Evolutionary conservation across 2,113 vertebrate genomes (phyloP).

Genomic region (Xiphophorus hellerii): DNA sequence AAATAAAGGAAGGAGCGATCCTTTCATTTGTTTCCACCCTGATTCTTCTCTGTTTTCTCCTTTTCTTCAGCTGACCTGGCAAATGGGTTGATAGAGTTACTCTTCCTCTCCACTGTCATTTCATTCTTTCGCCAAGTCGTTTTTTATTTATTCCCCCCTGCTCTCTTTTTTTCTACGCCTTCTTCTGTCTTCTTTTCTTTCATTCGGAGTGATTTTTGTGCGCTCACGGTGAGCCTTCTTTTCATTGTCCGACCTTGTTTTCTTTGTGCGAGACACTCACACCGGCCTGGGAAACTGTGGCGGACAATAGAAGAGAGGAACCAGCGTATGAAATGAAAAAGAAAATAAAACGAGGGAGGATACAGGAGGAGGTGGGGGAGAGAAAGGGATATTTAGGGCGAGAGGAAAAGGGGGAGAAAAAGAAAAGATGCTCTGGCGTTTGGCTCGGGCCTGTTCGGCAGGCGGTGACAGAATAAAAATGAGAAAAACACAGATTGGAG

Average conservation of each 20-base stretch:
- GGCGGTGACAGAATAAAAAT: conserved; percentile 3
- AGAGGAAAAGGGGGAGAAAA: conserved; percentile 17
- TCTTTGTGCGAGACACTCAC: conserved; percentile 58
- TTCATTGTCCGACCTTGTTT: conserved; percentile 65
- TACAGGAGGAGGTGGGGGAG: conserved; percentile 10
- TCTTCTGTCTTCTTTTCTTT: conserved; percentile 47
- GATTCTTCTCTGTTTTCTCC: conserved; percentile 29
- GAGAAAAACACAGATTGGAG: conserved; percentile 20
- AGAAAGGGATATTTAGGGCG: conserved; percentile 54
- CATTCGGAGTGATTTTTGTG: conserved; percentile 39
- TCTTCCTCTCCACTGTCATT: conserved; percentile 51
- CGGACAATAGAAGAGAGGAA: conserved; percentile 56
- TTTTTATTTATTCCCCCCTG: conserved; percentile 54
- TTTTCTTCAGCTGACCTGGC: conserved; percentile 68
- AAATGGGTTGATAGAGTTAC: conserved; percentile 66
- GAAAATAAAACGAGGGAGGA: conserved; percentile 47
- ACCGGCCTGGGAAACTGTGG: conserved; percentile 62
- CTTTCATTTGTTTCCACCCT: conserved; percentile 41
- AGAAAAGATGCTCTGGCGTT: conserved; percentile 36
- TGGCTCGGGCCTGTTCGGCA: conserved; percentile 6
- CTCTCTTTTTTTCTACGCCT: conserved; percentile 18
- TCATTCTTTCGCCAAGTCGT: conserved; percentile 36
- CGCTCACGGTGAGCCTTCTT: conserved; percentile 27
- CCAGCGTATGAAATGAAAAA: conserved; percentile 38
- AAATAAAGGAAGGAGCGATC: conserved; percentile 45